These are phyloP conservation scores for Lasioglossum leucozonium DNA, from an alignment of 2,888 invertebrate genomes.

Conservation along the genomic window DNA sequence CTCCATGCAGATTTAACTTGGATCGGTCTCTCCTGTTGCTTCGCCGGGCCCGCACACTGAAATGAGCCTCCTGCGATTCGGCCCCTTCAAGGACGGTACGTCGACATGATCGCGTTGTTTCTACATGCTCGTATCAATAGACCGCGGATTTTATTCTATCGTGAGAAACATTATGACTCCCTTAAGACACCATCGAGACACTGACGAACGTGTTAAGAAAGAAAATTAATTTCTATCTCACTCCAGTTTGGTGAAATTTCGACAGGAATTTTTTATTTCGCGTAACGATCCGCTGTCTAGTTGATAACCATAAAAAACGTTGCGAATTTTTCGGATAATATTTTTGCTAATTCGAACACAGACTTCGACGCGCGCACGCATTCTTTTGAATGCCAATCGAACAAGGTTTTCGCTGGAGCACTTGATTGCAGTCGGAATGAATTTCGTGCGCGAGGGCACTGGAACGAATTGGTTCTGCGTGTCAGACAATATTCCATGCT, in stretches of 20 bases:
- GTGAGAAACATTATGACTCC: too few species aligned
- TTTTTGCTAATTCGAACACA: background rate
- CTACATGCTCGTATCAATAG: too few species aligned
- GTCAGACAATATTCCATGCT: background rate
- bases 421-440: background rate
- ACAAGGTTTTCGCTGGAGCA: background rate
- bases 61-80: conserved; percentile 74
- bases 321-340: background rate
- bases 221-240: too few species aligned
- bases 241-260: too few species aligned
- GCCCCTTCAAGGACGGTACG: conserved; percentile 73
- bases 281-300: background rate
- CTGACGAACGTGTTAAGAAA: too few species aligned
- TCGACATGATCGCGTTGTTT: background rate
- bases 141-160: too few species aligned
- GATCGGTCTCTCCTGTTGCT: background rate
- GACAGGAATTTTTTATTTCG: background rate
- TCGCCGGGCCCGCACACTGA: conserved; percentile 10
- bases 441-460: background rate
- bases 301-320: background rate
- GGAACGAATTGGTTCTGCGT: background rate
- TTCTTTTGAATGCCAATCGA: background rate
- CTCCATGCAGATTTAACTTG: conserved; percentile 39
- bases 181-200: too few species aligned
- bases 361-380: background rate